Percentiles rank a stretch among this genome's conserved stretches.
Conservation (phyloP, 1,140 invertebrate genomes). For the Eumeta japonica region DNA sequence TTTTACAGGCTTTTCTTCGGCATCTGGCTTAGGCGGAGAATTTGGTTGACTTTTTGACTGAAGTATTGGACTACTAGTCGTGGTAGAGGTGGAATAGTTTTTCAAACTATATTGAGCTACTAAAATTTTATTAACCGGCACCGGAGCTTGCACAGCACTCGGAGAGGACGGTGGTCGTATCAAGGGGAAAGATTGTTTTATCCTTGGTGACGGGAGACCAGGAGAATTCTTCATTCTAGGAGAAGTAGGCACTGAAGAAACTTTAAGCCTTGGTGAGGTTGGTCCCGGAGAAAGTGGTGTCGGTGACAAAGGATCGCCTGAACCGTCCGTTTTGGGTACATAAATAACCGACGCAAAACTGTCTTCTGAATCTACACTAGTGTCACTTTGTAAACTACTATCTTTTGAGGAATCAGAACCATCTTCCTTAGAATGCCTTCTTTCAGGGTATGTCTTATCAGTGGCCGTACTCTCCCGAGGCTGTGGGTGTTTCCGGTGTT, state of each 20-base stretch:
- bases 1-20: conserved; percentile 33
- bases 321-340: conserved; percentile 66
- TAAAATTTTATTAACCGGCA: conserved; percentile 47
- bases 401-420: conserved; percentile 90
- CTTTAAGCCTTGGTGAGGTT: conserved; percentile 61
- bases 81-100: conserved; percentile 37
- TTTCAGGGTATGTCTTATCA: conserved; percentile 38
- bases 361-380: conserved; percentile 89
- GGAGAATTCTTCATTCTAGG: conserved; percentile 63
- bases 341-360: conserved; percentile 90
- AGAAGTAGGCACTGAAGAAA: conserved; percentile 71
- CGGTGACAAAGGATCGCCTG: conserved; percentile 60
- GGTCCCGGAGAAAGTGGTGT: conserved; percentile 61
- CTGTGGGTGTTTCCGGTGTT: conserved; percentile 47
- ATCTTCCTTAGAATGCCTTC: conserved; percentile 64
- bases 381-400: conserved; percentile 88
- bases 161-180: conserved; percentile 61
- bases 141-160: conserved; percentile 48
- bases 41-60: conserved; percentile 54
- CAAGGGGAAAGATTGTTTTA: conserved; percentile 61
- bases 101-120: conserved; percentile 49
- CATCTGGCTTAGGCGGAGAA: conserved; percentile 47
- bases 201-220: conserved; percentile 61
- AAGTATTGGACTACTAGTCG: conserved; percentile 17
- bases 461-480: conserved; percentile 34